A percentile compares a stretch with the other conserved stretches of the same genome.
These are phyloP conservation scores for Cyanistes caeruleus DNA, from an alignment of 2,113 vertebrate genomes.

Conservation along the genomic window DNA sequence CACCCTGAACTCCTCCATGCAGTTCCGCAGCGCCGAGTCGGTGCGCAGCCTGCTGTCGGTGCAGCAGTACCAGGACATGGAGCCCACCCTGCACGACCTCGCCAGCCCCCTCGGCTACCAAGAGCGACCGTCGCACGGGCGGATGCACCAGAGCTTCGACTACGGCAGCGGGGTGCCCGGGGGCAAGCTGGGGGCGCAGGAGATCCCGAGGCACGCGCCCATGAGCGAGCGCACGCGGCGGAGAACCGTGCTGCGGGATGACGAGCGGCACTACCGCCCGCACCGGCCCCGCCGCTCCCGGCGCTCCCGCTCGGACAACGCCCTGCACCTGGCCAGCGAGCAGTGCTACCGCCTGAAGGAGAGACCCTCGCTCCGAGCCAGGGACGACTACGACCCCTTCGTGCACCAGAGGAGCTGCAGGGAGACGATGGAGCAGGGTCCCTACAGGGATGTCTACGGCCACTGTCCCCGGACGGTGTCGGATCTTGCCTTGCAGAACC, in stretches of 20 bases:
- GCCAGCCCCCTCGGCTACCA: conserved; percentile 82
- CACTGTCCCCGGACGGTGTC: conserved; percentile 95
- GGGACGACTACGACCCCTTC: conserved; percentile 92
- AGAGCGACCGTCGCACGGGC: conserved; percentile 73
- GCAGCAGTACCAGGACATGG: conserved; percentile 90
- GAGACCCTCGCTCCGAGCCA: conserved; percentile 80
- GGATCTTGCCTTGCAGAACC: conserved; percentile 94
- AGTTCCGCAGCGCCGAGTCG: conserved; percentile 92
- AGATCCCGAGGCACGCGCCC: conserved; percentile 80
- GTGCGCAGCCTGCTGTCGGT: conserved; percentile 86
- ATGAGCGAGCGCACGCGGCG: conserved; percentile 88
- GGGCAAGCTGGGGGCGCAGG: conserved; percentile 79
- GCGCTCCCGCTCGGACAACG: conserved; percentile 94
- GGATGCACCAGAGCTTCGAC: conserved; percentile 88
- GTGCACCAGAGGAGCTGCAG: conserved; percentile 82
- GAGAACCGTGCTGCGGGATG: conserved; percentile 75
- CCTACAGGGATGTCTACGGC: conserved; percentile 83
- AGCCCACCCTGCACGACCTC: conserved; percentile 77
- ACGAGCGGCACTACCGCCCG: conserved; percentile 80
- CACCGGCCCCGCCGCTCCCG: conserved; percentile 87
- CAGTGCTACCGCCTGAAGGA: conserved; percentile 82
- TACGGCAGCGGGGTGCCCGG: conserved; percentile 85
- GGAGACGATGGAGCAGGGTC: conserved; percentile 81
- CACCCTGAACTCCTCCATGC: conserved; percentile 89
- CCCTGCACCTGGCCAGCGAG: conserved; percentile 90